A percentile compares a stretch with the other conserved stretches of the same genome.
Conservation (phyloP, 2,797 vertebrate genomes). For the Phoebastria nigripes region DNA sequence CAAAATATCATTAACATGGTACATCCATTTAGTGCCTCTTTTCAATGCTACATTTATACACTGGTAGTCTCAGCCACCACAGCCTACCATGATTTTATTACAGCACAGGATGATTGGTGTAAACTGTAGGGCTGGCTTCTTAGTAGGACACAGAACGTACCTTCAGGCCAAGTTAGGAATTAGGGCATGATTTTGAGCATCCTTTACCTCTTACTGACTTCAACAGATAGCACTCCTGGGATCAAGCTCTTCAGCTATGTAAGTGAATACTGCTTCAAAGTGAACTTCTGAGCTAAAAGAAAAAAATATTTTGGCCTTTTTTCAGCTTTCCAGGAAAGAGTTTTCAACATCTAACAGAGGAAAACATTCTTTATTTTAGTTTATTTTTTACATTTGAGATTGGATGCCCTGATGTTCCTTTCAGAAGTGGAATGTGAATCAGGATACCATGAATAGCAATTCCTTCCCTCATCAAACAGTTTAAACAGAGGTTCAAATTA, state of each 20-base stretch:
- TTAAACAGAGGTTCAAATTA: not conserved
- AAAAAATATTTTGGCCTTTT: not conserved
- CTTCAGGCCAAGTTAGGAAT: conserved; percentile 39
- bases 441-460: not conserved
- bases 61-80: not conserved
- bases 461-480: not conserved
- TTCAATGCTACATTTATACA: not conserved
- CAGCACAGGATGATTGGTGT: not conserved
- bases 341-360: not conserved
- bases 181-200: conserved; percentile 28
- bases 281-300: not conserved
- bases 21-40: not conserved
- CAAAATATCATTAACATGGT: not conserved
- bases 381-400: not conserved
- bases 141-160: not conserved
- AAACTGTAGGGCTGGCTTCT: not conserved
- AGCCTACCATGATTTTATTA: not conserved
- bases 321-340: conserved; percentile 32
- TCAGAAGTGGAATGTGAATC: not conserved
- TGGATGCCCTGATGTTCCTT: not conserved
- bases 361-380: not conserved
- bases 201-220: conserved; percentile 38
- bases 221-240: conserved; percentile 27
- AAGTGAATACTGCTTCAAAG: conserved; percentile 30
- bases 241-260: conserved; percentile 24